Evolutionary conservation across 2,113 vertebrate genomes (phyloP).

Genomic region (Tenebrosternarchus preto): DNA sequence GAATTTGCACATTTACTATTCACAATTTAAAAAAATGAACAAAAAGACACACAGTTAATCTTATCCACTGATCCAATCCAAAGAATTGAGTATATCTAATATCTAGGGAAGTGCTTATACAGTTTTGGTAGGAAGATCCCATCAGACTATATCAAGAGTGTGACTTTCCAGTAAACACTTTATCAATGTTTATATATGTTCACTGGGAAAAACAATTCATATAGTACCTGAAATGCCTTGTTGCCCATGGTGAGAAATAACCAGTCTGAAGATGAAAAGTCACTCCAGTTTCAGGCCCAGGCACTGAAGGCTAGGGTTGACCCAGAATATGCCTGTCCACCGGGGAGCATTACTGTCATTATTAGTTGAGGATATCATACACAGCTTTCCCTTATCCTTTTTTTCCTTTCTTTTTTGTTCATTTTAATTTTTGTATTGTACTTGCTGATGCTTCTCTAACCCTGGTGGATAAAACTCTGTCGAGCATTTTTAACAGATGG

Average conservation of each 20-base stretch:
- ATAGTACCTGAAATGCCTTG: background rate
- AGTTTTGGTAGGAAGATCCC: too few species aligned
- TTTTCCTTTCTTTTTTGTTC: too few species aligned
- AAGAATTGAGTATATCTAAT: too few species aligned
- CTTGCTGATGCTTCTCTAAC: background rate
- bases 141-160: too few species aligned
- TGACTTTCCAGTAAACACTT: too few species aligned
- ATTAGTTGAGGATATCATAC: background rate
- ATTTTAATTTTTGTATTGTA: background rate
- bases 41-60: too few species aligned
- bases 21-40: too few species aligned
- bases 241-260: background rate
- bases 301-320: background rate
- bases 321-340: background rate
- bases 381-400: background rate
- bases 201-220: too few species aligned
- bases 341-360: background rate
- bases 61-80: too few species aligned
- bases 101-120: too few species aligned
- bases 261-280: background rate
- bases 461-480: constrained; percentile 20
- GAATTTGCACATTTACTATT: too few species aligned
- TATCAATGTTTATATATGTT: too few species aligned
- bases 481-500: constrained; percentile 22
- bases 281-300: background rate